Percentiles rank a stretch among this genome's conserved stretches.
Conservation (phyloP, 92 coral and sea anemone species). For the Montipora capitata region DNA sequence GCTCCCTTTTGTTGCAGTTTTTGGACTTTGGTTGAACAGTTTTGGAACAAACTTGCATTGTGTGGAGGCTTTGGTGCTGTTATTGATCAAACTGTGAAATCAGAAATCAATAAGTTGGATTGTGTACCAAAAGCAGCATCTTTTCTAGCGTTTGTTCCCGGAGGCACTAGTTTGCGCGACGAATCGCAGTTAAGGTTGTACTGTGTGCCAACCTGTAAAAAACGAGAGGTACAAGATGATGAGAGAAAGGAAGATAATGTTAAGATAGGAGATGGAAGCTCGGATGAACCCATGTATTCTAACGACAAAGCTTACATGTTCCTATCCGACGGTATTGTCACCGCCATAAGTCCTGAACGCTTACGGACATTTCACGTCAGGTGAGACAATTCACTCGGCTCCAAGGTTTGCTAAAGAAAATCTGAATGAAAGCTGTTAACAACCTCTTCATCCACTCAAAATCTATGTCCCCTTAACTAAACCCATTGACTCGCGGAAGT, state of each 20-base stretch:
- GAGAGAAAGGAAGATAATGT: not conserved
- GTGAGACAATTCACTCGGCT: not conserved
- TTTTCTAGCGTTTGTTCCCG: constrained; percentile 32
- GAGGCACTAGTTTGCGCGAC: not conserved
- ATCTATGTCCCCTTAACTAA: too few species aligned
- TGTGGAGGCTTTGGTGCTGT: not conserved
- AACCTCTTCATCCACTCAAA: too few species aligned
- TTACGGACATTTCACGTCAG: constrained; percentile 7
- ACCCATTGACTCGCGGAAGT: too few species aligned
- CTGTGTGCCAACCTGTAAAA: constrained; percentile 3
- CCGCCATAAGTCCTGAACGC: not conserved
- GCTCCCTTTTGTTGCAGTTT: not conserved
- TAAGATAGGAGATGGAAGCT: constrained; percentile 4
- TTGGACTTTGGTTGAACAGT: constrained; percentile 39
- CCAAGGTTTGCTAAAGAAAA: not conserved
- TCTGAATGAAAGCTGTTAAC: too few species aligned
- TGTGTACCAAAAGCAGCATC: not conserved
- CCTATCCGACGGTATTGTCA: not conserved
- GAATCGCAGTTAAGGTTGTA: not conserved
- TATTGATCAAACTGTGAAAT: not conserved
- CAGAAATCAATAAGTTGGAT: not conserved
- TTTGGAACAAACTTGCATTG: not conserved
- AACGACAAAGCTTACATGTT: constrained; percentile 24
- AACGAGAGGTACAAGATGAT: not conserved
- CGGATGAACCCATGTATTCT: not conserved